Evolutionary conservation across 53 echinoderm and acorn worm genomes (phyloP), one percentile per base, ranked within the genome.

Genomic region (Mesocentrotus franciscanus): DNA sequence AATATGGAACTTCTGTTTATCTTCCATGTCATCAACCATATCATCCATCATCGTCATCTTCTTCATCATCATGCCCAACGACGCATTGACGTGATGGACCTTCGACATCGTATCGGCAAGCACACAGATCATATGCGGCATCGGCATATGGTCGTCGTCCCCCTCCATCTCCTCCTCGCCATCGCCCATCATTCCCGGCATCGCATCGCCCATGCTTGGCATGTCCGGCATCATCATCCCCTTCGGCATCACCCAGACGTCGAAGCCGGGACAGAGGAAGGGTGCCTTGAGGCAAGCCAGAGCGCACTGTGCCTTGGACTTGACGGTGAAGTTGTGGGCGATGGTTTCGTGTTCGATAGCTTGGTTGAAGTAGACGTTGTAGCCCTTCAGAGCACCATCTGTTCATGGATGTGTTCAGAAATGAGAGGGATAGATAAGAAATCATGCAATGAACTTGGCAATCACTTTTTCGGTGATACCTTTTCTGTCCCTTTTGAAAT

Each of bases 311-410:
- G 33, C 68, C 55, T 61, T 60, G 42, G 85, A 85, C 5, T n/a
- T 35, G 36, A 94, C 95, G 0, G 85, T 85, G 87, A 85, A 85
- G 55, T 94, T 94, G 55, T 94, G 85, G n/a, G 85, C 85, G 13
- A 62, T 22, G 24, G 95, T 70, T 8, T 16, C 39, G 36, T 68
- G 18, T 5, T 85, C 72, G 56, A 94, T 94, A 55, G 70, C 87
- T 30, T 94, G 85, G 71, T 85, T 11, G 87, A 85, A 55, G 87
- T 85, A 85, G 61, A 87, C 87, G 95, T 85, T 94, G 95, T 85
- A 94, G 12, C 95, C 95, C 72, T 94, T 94, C 27, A 94, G 95
- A 26, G 95, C 95, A 7, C 95, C 95, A n/a, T 85, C 95, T 94
- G 87, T 42, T n/a, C 33, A 32, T 30, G 11, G 30, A 66, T 22